Evolutionary conservation across 2,797 vertebrate species (phyloP).

Genomic region (Macroramphosus scolopax): DNA sequence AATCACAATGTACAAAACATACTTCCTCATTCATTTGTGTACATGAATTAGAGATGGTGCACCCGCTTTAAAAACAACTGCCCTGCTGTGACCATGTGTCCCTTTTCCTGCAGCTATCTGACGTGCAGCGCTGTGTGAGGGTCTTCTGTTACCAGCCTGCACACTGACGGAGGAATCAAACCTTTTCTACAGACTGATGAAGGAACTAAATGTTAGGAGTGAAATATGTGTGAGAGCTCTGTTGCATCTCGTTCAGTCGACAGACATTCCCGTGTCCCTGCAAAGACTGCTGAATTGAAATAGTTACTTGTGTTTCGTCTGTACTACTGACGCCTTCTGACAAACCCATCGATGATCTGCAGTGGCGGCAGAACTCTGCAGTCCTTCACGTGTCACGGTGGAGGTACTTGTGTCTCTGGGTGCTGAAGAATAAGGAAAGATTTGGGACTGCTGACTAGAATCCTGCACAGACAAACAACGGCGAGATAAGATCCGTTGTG

Average conservation of each 20-base stretch:
- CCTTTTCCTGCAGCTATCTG: no score
- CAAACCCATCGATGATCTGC: background rate
- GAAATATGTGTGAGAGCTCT: background rate
- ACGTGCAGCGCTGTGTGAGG: no score
- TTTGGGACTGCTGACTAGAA: constrained; percentile 3
- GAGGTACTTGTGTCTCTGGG: background rate
- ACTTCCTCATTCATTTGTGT: background rate
- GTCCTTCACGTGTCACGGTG: background rate
- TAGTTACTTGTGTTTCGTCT: background rate
- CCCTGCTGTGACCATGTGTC: no score
- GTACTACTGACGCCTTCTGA: no score
- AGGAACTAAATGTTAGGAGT: no score
- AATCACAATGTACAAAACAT: constrained; percentile 7
- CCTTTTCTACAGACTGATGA: background rate
- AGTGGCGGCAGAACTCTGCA: background rate
- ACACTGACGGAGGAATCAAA: background rate
- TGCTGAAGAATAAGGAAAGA: background rate
- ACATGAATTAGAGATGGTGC: background rate
- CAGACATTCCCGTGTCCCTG: no score
- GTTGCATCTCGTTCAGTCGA: no score
- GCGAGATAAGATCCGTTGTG: constrained; percentile 4
- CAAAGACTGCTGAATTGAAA: background rate
- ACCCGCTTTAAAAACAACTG: background rate
- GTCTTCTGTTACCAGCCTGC: background rate
- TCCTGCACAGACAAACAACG: constrained; percentile 5